Conservation (phyloP, 2,113 vertebrate genomes). For the Rafetus swinhoei region DNA sequence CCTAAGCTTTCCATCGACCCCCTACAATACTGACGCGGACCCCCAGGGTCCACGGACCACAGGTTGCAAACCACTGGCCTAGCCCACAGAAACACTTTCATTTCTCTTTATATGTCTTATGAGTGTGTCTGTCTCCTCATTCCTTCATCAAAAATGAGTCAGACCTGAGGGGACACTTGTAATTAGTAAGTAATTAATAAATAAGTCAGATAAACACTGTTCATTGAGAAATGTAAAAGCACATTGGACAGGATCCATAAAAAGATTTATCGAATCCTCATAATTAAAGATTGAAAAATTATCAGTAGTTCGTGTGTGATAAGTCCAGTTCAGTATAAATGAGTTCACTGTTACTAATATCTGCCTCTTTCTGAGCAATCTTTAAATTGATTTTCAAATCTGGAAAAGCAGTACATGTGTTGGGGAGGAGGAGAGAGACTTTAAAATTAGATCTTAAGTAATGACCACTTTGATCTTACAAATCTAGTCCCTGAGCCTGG, state of each 20-base stretch:
- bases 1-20: no score
- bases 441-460: not conserved
- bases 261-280: conserved; percentile 56
- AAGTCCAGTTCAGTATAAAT: conserved; percentile 36
- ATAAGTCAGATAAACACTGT: conserved; percentile 61
- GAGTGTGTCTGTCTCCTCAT: not conserved
- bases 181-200: conserved; percentile 71
- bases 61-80: no score
- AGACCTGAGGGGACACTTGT: conserved; percentile 52
- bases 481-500: not conserved
- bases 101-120: conserved; percentile 23
- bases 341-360: conserved; percentile 24
- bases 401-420: conserved; percentile 7
- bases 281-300: conserved; percentile 62
- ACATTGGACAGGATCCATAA: conserved; percentile 33
- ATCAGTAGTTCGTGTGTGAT: conserved; percentile 42
- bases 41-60: no score
- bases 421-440: not conserved
- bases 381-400: conserved; percentile 35
- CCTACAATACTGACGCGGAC: no score
- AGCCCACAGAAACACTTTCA: not conserved
- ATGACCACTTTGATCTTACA: not conserved
- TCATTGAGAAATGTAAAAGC: conserved; percentile 56
- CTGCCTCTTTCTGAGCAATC: conserved; percentile 6
- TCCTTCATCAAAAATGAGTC: conserved; percentile 55